Evolutionary conservation across 2,113 vertebrate species (phyloP).

Genomic region (Mixornis gularis): DNA sequence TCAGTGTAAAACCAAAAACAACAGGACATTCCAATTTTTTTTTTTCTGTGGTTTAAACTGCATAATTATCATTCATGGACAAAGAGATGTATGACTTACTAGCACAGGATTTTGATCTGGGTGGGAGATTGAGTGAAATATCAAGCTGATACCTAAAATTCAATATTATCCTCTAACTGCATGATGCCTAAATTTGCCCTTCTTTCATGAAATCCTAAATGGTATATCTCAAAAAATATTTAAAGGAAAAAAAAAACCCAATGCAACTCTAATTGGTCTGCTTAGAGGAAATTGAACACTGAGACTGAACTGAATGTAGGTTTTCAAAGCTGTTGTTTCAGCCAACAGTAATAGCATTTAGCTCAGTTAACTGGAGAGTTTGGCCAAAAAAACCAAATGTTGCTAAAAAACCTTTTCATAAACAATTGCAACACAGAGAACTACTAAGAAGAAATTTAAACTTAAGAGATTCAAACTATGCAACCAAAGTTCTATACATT

Average conservation of each 20-base stretch:
- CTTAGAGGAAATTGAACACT: neutral
- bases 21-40: neutral
- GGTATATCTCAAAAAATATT: neutral
- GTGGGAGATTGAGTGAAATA: neutral
- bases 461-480: neutral
- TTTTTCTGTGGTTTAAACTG: neutral
- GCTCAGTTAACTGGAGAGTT: neutral
- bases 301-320: neutral
- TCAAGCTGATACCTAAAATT: neutral
- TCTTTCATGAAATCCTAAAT: neutral
- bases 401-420: neutral
- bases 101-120: neutral
- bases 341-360: neutral
- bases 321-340: neutral
- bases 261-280: accelerated
- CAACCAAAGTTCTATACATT: neutral
- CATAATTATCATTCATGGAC: neutral
- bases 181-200: neutral
- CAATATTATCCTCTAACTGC: neutral
- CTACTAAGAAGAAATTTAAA: neutral
- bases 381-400: neutral
- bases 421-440: neutral
- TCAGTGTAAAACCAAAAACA: neutral
- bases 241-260: neutral
- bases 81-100: neutral